These are phyloP conservation scores for Zootermopsis nevadensis DNA, from an alignment of 2,888 invertebrate species.

Conservation along the genomic window DNA sequence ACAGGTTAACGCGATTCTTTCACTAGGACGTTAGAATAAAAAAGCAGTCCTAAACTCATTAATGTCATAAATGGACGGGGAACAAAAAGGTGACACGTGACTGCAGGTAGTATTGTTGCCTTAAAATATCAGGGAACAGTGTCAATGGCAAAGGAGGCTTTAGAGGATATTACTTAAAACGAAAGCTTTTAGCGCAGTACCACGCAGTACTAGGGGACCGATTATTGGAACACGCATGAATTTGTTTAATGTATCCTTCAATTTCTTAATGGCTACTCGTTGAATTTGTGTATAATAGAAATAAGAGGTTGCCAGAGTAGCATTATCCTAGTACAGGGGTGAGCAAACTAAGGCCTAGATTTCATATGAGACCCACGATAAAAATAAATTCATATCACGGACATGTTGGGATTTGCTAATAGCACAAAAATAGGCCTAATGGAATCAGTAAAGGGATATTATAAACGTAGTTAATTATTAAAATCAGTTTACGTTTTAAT, in stretches of 20 bases:
- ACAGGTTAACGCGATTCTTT: no score
- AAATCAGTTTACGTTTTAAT: no score
- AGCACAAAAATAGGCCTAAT: no score
- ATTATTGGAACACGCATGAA: background rate
- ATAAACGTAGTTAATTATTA: no score
- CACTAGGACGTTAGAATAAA: no score
- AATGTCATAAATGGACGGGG: no score
- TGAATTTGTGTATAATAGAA: slow-evolving; percentile 16
- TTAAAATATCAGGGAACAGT: background rate
- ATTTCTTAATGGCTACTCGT: background rate
- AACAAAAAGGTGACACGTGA: no score
- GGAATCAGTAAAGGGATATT: no score
- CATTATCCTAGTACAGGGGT: background rate
- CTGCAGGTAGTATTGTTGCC: no score
- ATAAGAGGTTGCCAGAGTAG: background rate
- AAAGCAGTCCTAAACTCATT: no score
- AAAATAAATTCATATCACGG: no score
- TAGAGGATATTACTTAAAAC: slow-evolving; percentile 12
- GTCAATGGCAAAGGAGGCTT: background rate
- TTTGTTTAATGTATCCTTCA: slow-evolving; percentile 13
- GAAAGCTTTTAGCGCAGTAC: slow-evolving; percentile 7
- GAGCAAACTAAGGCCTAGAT: background rate
- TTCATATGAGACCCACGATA: background rate
- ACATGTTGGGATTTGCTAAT: no score
- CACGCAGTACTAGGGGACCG: background rate